Conservation (phyloP, 2,797 vertebrate species). For the Tenualosa ilisha region DNA sequence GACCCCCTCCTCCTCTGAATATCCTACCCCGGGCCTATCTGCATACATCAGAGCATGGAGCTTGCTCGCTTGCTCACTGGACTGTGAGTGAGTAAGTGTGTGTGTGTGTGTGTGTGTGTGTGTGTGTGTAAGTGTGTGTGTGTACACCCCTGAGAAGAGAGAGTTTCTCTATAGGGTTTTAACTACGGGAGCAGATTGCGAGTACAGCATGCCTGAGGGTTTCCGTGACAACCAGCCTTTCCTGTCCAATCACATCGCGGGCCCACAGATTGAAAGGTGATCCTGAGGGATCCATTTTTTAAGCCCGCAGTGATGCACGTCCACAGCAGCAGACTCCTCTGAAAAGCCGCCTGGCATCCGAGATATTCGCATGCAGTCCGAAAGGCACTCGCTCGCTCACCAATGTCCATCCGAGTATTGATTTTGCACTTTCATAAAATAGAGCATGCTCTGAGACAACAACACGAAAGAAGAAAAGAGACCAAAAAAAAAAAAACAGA, state of each 20-base stretch:
- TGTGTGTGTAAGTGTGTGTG: conserved; percentile 18
- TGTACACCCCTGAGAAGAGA: conserved; percentile 29
- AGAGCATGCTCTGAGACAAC: conserved; percentile 17
- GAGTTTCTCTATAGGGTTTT: conserved; percentile 54
- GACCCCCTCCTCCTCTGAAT: background rate
- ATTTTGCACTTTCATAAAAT: conserved; percentile 20
- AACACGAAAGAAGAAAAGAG: background rate
- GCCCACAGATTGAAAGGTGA: conserved; percentile 73
- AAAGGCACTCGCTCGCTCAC: background rate
- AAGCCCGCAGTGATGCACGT: conserved; percentile 64
- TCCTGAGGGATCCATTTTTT: conserved; percentile 70
- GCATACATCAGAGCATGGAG: conserved; percentile 3
- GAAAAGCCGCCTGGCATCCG: conserved; percentile 64
- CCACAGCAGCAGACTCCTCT: conserved; percentile 52
- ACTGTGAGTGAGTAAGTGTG: background rate
- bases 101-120: background rate
- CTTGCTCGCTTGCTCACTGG: background rate
- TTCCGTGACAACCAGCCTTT: conserved; percentile 72
- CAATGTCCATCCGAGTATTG: background rate
- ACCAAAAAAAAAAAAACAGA: background rate
- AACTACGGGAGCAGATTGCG: conserved; percentile 61
- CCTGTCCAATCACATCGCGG: conserved; percentile 64
- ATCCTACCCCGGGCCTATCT: background rate
- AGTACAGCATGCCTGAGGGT: conserved; percentile 61
- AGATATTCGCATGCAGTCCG: conserved; percentile 62